These are phyloP conservation scores for Trypoxylon attenuatum DNA, from an alignment of 2,888 invertebrate genomes.

Conservation along the genomic window DNA sequence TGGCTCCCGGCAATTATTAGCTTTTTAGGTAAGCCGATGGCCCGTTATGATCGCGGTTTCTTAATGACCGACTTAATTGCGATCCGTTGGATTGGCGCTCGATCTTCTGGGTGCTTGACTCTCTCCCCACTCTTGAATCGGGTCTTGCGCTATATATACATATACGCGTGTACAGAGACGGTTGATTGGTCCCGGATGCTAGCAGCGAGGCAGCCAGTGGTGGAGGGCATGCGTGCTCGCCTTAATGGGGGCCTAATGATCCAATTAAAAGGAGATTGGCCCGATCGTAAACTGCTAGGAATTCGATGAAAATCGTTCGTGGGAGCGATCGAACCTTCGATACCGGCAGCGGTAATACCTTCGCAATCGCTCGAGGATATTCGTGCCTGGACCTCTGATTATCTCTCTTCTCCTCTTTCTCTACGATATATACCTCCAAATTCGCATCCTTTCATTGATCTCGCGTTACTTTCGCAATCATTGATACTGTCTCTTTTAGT, in stretches of 20 bases:
- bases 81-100: neutral
- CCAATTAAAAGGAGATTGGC: conserved; percentile 65
- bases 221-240: conserved; percentile 50
- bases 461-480: no score
- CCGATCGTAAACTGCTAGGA: conserved; percentile 50
- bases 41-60: conserved; percentile 14
- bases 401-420: neutral
- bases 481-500: no score
- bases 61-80: conserved; percentile 24
- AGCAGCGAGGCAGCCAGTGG: no score
- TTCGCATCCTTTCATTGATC: no score
- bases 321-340: conserved; percentile 25
- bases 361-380: conserved; percentile 16
- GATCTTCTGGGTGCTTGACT: conserved; percentile 22
- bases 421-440: neutral
- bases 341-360: conserved; percentile 13
- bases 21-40: conserved; percentile 17
- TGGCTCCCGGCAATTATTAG: conserved; percentile 20
- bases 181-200: conserved; percentile 25
- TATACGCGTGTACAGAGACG: conserved; percentile 2
- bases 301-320: conserved; percentile 44
- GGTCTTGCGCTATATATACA: no score
- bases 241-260: conserved; percentile 61
- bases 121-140: no score
- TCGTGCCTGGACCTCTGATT: neutral